These are phyloP conservation scores for Sabatieria punctata DNA, from an alignment of 2,888 invertebrate species.

Conservation along the genomic window DNA sequence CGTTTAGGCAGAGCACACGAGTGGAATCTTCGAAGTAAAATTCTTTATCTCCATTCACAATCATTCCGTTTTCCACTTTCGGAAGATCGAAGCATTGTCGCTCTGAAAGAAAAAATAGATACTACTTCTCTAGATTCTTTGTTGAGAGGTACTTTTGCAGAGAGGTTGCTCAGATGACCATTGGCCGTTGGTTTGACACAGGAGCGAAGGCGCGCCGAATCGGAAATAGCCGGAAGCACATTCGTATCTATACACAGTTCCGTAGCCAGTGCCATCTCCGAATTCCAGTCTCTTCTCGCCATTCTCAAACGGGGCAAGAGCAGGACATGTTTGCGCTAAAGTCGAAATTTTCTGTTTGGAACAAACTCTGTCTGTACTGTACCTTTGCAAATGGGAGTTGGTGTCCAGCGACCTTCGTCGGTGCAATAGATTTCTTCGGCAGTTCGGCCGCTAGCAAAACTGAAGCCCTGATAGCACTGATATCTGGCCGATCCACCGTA, in stretches of 20 bases:
- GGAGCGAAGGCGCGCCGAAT: constrained; percentile 56
- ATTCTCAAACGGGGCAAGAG: constrained; percentile 21
- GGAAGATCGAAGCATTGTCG: constrained; percentile 23
- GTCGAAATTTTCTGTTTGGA: background rate
- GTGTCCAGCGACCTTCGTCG: constrained; percentile 26
- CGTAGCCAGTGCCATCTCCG: constrained; percentile 31
- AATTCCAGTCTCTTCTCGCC: constrained; percentile 23
- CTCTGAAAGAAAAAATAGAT: constrained; percentile 17
- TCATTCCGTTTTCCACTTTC: constrained; percentile 19
- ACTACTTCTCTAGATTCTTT: no score
- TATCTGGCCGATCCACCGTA: constrained; percentile 81
- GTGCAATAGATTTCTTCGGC: constrained; percentile 26
- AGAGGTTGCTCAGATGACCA: constrained; percentile 85
- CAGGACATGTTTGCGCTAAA: constrained; percentile 26
- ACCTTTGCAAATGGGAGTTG: constrained; percentile 25
- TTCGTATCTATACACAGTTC: constrained; percentile 17
- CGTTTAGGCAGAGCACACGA: constrained; percentile 21
- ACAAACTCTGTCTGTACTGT: background rate
- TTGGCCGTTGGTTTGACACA: constrained; percentile 69
- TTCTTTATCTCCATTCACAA: constrained; percentile 12
- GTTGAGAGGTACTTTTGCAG: constrained; percentile 83
- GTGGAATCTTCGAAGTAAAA: constrained; percentile 24
- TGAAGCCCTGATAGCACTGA: constrained; percentile 88
- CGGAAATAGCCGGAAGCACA: constrained; percentile 25
- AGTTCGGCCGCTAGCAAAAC: constrained; percentile 58